Base-by-base conservation (phyloP, 1,140 invertebrate species). In the Teleopsis dalmanni region DNA sequence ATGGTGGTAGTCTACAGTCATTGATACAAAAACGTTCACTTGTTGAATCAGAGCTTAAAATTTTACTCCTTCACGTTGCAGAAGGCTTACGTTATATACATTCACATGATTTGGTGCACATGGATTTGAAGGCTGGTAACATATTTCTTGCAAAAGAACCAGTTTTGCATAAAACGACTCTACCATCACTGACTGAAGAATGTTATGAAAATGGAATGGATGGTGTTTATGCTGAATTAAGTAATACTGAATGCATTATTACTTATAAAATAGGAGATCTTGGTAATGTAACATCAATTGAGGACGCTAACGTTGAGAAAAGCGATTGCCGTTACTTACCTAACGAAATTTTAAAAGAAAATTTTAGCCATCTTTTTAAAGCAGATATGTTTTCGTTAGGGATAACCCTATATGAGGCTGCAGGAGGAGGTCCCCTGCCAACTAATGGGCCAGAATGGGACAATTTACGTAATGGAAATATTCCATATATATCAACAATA, bases 51-150 rank as follows among this genome's bases (percentile, higher is more conserved):
- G 83, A 89, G 52, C 62, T 91, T 19, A 76, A 82, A 43, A 72
- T 81, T 48, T 65, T 91, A 3, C 58, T 90, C 18, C 69, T 82
- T 13, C 90, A 93, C 58, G 78, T 91, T 0, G 80, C 85, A 3
- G 81, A 84, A 54, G 85, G 84, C 8, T 60, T 86, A 16, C 74
- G 76, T 64, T 95, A 93, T 62, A 93, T 96, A 58, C 92, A 96
- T 67, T 87, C 86, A 2, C 82, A 85, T 64, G 82, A 86, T 37
- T 74, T 95, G 27, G 91, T 90, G 3, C 92, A 96, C 62, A 83
- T 95, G 79, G 92, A 96, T 66, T 84, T 96, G 8, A 96, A 96
- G 70, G 90, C 90, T 0, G 90, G 82, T 8, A 95, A 95, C 66
- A 91, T 95, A 44, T 93, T 95, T 68, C 83, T 91, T 16, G 83